These are phyloP conservation scores for Calameuta filiformis DNA, from an alignment of 2,888 invertebrate genomes.

Conservation along the genomic window DNA sequence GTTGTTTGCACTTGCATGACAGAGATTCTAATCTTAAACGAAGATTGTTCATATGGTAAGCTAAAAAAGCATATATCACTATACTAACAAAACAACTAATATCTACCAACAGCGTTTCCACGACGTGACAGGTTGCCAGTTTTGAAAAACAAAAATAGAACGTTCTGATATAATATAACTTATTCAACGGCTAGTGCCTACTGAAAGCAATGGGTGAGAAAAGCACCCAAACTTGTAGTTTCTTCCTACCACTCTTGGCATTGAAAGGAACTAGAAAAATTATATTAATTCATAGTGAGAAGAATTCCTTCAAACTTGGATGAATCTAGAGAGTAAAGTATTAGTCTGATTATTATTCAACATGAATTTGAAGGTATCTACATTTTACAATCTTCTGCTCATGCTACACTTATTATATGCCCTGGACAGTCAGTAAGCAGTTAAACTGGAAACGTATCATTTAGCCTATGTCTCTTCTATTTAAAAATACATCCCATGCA, in stretches of 20 bases:
- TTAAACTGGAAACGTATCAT: background rate
- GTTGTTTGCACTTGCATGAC: background rate
- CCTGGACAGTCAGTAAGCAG: background rate
- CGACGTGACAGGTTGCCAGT: slow-evolving; percentile 8
- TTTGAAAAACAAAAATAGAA: slow-evolving; percentile 9
- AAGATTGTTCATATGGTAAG: background rate
- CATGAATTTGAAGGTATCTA: background rate
- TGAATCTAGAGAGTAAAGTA: background rate
- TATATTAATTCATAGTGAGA: background rate
- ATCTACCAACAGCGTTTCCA: background rate
- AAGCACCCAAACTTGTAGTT: background rate
- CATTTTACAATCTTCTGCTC: background rate
- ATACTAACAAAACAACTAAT: background rate
- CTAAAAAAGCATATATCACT: background rate
- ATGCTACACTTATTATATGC: background rate
- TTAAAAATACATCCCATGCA: background rate
- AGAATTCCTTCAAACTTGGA: background rate
- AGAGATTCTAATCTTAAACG: background rate
- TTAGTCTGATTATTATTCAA: background rate
- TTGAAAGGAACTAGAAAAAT: background rate
- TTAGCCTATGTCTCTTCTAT: background rate
- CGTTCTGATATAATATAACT: slow-evolving; percentile 6
- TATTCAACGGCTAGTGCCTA: background rate
- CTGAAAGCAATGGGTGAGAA: background rate
- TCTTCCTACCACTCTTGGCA: background rate